Conservation (phyloP, 2,797 vertebrate species). For the Lepilemur ruficaudatus region DNA sequence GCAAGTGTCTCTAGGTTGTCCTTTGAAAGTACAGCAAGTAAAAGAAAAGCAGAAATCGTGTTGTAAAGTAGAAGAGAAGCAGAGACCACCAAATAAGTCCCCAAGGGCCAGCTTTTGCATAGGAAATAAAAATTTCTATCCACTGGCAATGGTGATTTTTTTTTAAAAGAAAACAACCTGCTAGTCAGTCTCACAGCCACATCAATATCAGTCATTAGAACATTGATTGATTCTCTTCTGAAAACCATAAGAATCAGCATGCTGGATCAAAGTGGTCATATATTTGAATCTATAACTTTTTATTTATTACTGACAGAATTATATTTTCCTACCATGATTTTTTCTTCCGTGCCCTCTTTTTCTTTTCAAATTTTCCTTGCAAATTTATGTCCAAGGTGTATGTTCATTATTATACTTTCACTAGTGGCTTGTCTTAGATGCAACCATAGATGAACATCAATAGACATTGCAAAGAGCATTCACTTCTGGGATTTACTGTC, state of each 20-base stretch:
- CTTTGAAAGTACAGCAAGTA: conserved; percentile 28
- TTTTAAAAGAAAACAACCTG: background rate
- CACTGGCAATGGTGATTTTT: background rate
- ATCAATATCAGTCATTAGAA: background rate
- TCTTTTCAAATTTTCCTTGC: background rate
- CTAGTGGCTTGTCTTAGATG: background rate
- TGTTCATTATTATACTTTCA: background rate
- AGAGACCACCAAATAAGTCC: background rate
- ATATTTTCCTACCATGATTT: background rate
- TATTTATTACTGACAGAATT: background rate
- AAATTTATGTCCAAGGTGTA: background rate
- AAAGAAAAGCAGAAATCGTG: background rate
- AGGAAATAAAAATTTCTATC: conserved; percentile 15
- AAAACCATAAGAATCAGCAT: background rate
- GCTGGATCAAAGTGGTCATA: background rate
- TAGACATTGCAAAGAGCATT: background rate
- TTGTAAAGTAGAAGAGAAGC: conserved; percentile 5
- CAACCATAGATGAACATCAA: background rate
- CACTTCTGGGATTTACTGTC: background rate
- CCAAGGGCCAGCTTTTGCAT: background rate
- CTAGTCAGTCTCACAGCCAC: background rate
- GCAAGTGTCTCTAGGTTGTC: background rate
- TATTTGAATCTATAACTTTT: background rate
- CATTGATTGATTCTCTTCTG: background rate
- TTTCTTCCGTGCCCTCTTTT: background rate